phyloP scores from a whole-genome alignment of 2,113 vertebrate species.

The Pipra filicauda region DNA sequence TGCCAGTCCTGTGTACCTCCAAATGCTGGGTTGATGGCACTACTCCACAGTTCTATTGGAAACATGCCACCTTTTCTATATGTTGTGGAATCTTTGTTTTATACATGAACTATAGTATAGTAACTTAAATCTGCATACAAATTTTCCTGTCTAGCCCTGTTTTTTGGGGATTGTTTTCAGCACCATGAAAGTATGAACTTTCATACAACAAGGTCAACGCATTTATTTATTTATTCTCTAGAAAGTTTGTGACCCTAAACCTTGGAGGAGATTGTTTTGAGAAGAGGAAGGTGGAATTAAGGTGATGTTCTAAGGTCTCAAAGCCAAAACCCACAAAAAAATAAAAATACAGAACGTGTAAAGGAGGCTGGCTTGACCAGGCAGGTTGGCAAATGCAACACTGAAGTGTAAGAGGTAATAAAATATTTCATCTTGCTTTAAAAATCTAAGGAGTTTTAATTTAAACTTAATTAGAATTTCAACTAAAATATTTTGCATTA shows the following conservation, averaged over 20 bases:
- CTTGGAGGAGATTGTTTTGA: background rate
- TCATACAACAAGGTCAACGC: background rate
- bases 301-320: background rate
- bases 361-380: background rate
- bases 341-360: background rate
- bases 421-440: conserved; percentile 32
- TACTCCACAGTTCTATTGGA: background rate
- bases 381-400: background rate
- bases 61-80: background rate
- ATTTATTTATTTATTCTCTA: conserved; percentile 30
- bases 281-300: background rate
- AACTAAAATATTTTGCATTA: conserved; percentile 44
- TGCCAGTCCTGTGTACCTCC: background rate
- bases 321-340: conserved; percentile 1
- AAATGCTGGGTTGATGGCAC: background rate
- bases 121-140: background rate
- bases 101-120: background rate
- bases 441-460: conserved; percentile 61
- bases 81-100: background rate
- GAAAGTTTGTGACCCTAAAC: background rate
- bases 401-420: conserved; percentile 25
- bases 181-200: background rate
- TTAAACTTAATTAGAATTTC: conserved; percentile 62
- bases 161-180: background rate
- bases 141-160: background rate